Conservation (phyloP, 2,797 vertebrate genomes). For the Acropternis orthonyx region DNA sequence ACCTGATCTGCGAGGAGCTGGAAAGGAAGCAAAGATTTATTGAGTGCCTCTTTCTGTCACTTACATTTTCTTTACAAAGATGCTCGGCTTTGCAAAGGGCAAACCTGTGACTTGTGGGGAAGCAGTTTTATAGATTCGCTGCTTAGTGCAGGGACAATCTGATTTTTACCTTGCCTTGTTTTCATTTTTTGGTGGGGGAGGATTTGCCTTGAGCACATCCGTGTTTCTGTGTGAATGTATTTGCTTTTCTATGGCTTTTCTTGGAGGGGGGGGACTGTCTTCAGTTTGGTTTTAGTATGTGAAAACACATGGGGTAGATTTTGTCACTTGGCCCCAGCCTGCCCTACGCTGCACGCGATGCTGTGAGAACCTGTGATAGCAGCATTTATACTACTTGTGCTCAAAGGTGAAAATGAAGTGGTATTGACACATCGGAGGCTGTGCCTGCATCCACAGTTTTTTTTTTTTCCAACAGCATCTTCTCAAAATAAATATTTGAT, state of each 20-base stretch:
- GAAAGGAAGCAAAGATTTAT: neutral
- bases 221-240: rapidly evolving
- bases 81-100: neutral
- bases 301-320: neutral
- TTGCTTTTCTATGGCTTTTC: neutral
- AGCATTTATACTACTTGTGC: neutral
- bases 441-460: neutral
- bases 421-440: neutral
- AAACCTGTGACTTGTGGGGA: neutral
- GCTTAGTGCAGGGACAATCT: neutral
- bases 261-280: neutral
- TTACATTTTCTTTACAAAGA: neutral
- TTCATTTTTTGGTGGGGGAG: rapidly evolving
- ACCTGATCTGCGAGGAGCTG: neutral
- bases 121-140: neutral
- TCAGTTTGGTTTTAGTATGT: neutral
- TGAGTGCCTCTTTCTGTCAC: neutral
- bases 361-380: neutral
- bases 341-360: rapidly evolving
- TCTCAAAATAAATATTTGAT: neutral
- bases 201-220: neutral
- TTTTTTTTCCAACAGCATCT: neutral
- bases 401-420: constrained; percentile 18
- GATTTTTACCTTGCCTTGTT: neutral
- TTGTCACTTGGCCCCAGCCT: neutral